These are phyloP conservation scores for Bubo scandiacus DNA, from an alignment of 2,113 vertebrate species.

Conservation along the genomic window DNA sequence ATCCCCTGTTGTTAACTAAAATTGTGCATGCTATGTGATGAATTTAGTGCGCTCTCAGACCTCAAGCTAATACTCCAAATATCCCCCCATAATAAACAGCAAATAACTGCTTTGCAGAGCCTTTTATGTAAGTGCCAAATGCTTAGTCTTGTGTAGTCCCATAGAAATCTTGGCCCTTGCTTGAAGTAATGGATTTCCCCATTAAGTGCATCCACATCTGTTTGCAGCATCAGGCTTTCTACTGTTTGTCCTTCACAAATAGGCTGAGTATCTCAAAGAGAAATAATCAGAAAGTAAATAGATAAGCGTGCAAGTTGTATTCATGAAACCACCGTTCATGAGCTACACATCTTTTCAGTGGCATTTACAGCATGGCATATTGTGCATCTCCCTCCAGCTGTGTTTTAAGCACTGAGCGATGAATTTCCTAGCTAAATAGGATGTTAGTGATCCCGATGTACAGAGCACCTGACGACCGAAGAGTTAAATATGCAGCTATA, in stretches of 20 bases:
- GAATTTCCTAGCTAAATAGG: background rate
- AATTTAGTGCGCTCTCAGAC: background rate
- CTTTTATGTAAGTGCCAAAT: background rate
- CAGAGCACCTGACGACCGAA: background rate
- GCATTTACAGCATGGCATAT: background rate
- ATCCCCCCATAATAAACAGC: background rate
- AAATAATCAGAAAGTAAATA: background rate
- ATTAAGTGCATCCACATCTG: background rate
- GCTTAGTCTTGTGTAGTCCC: background rate
- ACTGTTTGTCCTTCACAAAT: background rate
- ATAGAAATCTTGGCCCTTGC: background rate
- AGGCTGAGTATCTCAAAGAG: background rate
- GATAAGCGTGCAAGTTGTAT: background rate
- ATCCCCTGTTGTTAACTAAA: background rate
- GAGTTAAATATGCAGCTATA: conserved; percentile 10
- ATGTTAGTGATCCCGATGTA: background rate
- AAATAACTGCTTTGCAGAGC: background rate
- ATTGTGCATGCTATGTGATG: accelerated
- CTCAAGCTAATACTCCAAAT: background rate
- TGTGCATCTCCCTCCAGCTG: background rate
- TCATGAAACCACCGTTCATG: background rate
- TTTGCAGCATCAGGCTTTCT: background rate
- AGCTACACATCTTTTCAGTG: background rate
- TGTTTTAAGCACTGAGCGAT: background rate
- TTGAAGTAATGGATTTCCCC: background rate